Conservation (phyloP, 2,888 invertebrate species). For the Phrixothrix hirtus region DNA sequence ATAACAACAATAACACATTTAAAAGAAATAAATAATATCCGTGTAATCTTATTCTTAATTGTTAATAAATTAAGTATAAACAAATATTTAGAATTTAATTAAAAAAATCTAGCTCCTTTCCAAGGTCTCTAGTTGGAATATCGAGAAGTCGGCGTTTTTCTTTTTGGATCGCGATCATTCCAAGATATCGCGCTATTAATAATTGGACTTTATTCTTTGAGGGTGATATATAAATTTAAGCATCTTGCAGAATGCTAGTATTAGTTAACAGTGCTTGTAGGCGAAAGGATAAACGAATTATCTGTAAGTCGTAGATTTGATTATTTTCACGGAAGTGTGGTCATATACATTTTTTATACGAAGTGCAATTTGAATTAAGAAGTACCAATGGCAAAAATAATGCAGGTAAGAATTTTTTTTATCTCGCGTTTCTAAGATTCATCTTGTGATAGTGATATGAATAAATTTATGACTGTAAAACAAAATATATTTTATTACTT, state of each 20-base stretch:
- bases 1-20: background rate
- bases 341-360: background rate
- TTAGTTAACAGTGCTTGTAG: conserved; percentile 1
- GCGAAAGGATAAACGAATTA: background rate
- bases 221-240: conserved; percentile 25
- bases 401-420: conserved; percentile 2
- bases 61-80: too few species aligned
- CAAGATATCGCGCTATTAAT: conserved; percentile 23
- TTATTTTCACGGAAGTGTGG: too few species aligned
- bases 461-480: too few species aligned
- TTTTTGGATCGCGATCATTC: conserved; percentile 22
- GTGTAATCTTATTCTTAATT: background rate
- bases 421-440: too few species aligned
- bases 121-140: too few species aligned
- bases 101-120: too few species aligned
- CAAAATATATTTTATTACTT: too few species aligned
- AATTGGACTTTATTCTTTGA: conserved; percentile 28
- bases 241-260: conserved; percentile 12
- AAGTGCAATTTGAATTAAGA: background rate
- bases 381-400: background rate
- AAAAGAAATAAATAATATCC: background rate
- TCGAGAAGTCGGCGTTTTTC: too few species aligned
- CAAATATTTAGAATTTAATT: too few species aligned
- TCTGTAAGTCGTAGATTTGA: too few species aligned
- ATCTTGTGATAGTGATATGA: too few species aligned